A percentile compares a stretch with the other conserved stretches of the same genome.
Evolutionary conservation across 2,888 invertebrate species (phyloP).

Genomic region (Seira ritae): DNA sequence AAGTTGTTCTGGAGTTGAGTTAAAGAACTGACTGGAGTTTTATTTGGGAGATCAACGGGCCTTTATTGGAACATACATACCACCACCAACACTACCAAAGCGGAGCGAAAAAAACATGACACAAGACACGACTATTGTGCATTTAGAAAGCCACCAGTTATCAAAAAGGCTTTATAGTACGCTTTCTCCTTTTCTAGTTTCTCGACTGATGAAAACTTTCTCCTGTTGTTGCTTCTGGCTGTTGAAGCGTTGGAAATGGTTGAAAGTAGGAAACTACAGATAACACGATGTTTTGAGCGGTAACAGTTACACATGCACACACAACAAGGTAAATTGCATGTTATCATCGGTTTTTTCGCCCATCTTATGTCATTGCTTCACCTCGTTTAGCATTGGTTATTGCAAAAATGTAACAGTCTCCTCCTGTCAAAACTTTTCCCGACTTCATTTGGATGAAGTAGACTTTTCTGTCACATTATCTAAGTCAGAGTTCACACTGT

Average conservation of each 20-base stretch:
- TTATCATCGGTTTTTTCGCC: not conserved
- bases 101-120: conserved; percentile 11
- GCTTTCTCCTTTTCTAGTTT: not conserved
- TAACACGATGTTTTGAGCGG: not conserved
- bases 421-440: not conserved
- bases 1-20: conserved; percentile 26
- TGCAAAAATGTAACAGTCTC: not conserved
- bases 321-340: not conserved
- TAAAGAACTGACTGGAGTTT: conserved; percentile 29
- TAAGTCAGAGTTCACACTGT: not conserved
- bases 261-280: not conserved
- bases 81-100: not conserved
- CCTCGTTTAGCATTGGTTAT: not conserved
- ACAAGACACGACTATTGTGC: conserved; percentile 9
- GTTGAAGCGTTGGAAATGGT: not conserved
- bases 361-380: not conserved
- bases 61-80: conserved; percentile 24
- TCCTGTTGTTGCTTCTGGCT: conserved; percentile 6
- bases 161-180: conserved; percentile 13
- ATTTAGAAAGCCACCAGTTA: conserved; percentile 14
- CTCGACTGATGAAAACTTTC: not conserved
- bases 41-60: conserved; percentile 17
- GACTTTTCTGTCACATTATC: not conserved
- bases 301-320: not conserved
- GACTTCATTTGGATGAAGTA: not conserved